Base-by-base conservation (phyloP, 1,140 invertebrate species). In the Apis dorsata region DNA sequence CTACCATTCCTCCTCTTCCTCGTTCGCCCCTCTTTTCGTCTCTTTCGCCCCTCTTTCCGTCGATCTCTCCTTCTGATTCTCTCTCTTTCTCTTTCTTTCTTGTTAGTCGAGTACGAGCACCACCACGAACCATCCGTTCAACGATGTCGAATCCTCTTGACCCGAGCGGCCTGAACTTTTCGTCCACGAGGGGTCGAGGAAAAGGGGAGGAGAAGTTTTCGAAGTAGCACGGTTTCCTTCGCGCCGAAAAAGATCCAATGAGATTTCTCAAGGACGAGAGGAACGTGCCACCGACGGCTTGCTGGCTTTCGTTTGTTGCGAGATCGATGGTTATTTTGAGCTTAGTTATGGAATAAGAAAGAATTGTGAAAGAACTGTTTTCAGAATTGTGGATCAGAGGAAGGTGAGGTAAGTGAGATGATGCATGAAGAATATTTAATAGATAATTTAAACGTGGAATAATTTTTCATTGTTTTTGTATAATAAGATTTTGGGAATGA, bases 131-230 rank as follows among this genome's bases (percentile, higher is more conserved):
- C 79, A 66, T 82, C 70, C 74, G 81, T 85, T 86, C 85, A 81
- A 77, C 83, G 59, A 82, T 71, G 82, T 83, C 73, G 84, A 82
- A 89, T 88, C 83, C 86, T 85, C 85, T 88, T 90, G 88, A 90
- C 89, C 89, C 59, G 83, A 44, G 76, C 63, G 74, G 65, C 84
- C 66, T 4, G 34, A 89, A 89, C 85, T 89, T 85, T 81, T 68
- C 81, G 57, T 51, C 49, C 44, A 34, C 59, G 34, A 34, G 59
- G n/a, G 60, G n/a, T 13, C 15, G 55, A 57, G 62, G n/a, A 75
- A 72, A 74, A 82, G 59, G 62, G 77, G 44, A 24, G 8, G 49
- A n/a, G 11, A 85, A 88, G 76, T 88, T 88, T 70, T 70, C 85
- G 55, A 85, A 80, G 71, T 57, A 70, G 60, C 59, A 62, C 28